Evolutionary conservation across 2,797 vertebrate species (phyloP), one percentile per base, ranked within the genome.

Genomic region (Enteromius mattozi): DNA sequence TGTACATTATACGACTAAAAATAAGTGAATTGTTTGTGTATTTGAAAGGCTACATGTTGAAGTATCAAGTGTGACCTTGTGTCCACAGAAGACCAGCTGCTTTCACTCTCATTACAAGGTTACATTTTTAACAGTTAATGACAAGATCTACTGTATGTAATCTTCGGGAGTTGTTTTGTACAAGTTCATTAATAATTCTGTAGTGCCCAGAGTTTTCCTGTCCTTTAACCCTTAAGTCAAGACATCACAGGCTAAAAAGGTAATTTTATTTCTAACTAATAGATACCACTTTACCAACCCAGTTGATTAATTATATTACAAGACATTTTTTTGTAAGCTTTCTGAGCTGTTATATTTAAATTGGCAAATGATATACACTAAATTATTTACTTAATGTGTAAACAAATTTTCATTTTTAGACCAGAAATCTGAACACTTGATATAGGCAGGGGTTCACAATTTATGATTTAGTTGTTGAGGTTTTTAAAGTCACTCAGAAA

Each of bases 31-130:
- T 4, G 5, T 59, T 2, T 51, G 9, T 54, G 8, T 45, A 19
- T 54, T 40, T 54, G 3, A 65, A 76, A 10, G 42, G 8, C 4
- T 75, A 49, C 5, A 16, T 63, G 7, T 33, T 3, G 8, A 51
- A 37, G 54, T 71, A 59, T 71, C 27, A 61, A 42, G 33, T 54
- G n/a, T 83, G 72, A 68, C n/a, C 82, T 77, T 69, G 63, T 68
- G 19, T 27, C 33, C 72, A 65, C 21, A 24, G 24, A 74, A 27
- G 9, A 65, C 17, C 0, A 5, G 33, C 63, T 33, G 6, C 6
- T 54, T 69, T 69, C 13, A 51, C 30, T 49, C 3, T 80, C 21
- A 19, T 63, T 45, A 21, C 16, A 78, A 59, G 17, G 27, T 71
- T 45, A 13, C 33, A 45, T 5, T 17, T 49, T n/a, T 27, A 51